These are phyloP conservation scores for Parus major DNA, from an alignment of 2,113 vertebrate genomes.

Conservation along the genomic window DNA sequence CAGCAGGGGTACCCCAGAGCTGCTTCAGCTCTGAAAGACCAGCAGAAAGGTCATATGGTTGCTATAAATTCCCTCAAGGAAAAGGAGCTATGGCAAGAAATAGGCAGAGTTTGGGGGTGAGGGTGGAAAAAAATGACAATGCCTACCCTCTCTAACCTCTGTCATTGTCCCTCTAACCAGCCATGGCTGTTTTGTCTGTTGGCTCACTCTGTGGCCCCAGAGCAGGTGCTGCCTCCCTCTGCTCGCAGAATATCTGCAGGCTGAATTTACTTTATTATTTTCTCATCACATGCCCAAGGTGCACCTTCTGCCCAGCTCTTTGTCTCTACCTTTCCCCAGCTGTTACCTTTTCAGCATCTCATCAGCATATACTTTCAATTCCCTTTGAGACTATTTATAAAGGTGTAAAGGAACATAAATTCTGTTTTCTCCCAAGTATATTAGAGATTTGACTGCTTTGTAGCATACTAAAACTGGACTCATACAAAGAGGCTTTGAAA, in stretches of 20 bases:
- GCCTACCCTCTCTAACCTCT: neutral
- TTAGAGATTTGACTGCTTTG: neutral
- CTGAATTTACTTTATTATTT: constrained; percentile 26
- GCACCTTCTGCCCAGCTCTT: constrained; percentile 26
- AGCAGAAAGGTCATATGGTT: neutral
- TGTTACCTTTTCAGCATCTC: constrained; percentile 22
- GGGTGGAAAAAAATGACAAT: neutral
- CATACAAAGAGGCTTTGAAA: neutral
- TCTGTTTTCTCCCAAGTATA: neutral
- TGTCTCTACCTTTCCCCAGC: constrained; percentile 21
- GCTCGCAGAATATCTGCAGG: neutral
- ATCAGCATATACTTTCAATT: constrained; percentile 19
- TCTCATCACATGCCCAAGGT: neutral
- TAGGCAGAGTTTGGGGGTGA: neutral
- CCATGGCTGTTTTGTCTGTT: neutral
- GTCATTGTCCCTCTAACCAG: neutral
- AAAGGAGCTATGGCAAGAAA: neutral
- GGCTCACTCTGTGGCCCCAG: neutral
- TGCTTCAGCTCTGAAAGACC: neutral
- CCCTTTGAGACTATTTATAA: constrained; percentile 1
- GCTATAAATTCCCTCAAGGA: neutral
- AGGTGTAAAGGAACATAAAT: constrained; percentile 22
- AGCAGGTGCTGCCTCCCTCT: neutral
- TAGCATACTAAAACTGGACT: neutral
- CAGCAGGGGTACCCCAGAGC: neutral